Evolutionary conservation across 2,797 vertebrate genomes (phyloP).

Genomic region (Anabas testudineus): DNA sequence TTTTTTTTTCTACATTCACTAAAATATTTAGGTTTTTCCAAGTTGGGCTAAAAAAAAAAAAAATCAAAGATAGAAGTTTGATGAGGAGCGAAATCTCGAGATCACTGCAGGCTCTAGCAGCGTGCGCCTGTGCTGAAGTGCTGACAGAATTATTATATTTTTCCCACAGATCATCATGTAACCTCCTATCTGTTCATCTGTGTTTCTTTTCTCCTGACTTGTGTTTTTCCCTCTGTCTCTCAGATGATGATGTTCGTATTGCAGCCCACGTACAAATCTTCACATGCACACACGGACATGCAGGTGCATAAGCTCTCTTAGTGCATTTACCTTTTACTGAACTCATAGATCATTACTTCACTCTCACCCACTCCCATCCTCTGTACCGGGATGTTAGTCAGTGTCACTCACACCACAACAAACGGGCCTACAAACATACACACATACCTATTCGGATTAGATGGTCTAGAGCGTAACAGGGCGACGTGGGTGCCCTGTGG

Average conservation of each 20-base stretch:
- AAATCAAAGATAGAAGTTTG: slow-evolving; percentile 27
- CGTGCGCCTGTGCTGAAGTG: slow-evolving; percentile 1
- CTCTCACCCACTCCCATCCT: slow-evolving; percentile 52
- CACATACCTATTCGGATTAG: slow-evolving; percentile 35
- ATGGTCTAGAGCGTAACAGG: slow-evolving; percentile 52
- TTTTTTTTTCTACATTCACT: neutral
- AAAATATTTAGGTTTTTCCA: slow-evolving; percentile 18
- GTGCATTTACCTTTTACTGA: slow-evolving; percentile 52
- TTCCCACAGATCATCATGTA: slow-evolving; percentile 26
- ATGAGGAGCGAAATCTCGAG: slow-evolving; percentile 27
- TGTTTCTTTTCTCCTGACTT: slow-evolving; percentile 5
- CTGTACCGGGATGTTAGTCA: slow-evolving; percentile 38
- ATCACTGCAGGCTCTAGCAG: slow-evolving; percentile 29
- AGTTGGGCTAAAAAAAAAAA: slow-evolving; percentile 4
- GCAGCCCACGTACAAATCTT: slow-evolving; percentile 30
- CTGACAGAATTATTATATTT: slow-evolving; percentile 13
- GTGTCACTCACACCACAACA: slow-evolving; percentile 17
- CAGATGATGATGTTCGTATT: slow-evolving; percentile 26
- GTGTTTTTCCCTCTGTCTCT: slow-evolving; percentile 18
- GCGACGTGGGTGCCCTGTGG: slow-evolving; percentile 50
- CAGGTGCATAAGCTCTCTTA: slow-evolving; percentile 12
- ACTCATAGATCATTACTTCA: slow-evolving; percentile 57
- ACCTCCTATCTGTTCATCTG: slow-evolving; percentile 24
- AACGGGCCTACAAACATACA: slow-evolving; percentile 18
- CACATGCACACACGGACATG: slow-evolving; percentile 15